phyloP scores from a whole-genome alignment of 2,888 invertebrate genomes.

The Ernsta delagoae region DNA sequence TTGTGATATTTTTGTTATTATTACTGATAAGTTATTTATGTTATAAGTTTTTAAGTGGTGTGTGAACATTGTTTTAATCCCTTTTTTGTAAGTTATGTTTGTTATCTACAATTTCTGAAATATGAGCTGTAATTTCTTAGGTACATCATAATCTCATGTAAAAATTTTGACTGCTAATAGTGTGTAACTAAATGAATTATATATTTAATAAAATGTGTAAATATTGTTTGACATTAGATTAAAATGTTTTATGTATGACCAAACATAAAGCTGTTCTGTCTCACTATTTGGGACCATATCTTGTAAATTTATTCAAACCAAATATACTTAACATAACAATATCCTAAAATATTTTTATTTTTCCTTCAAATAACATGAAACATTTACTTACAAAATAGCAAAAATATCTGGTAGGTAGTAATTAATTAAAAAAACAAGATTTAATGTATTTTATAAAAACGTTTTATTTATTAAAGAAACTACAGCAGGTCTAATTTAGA shows the following conservation, averaged over 20 bases:
- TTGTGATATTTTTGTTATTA: too few species aligned
- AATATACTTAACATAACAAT: conserved; percentile 47
- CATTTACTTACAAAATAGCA: too few species aligned
- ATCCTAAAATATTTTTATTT: neutral
- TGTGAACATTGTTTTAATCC: too few species aligned
- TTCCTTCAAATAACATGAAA: too few species aligned
- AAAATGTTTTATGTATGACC: conserved; percentile 8
- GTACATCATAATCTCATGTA: too few species aligned
- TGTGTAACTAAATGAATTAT: too few species aligned
- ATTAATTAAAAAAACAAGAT: neutral
- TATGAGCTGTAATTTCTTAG: too few species aligned
- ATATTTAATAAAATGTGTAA: conserved; percentile 11
- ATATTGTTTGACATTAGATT: conserved; percentile 23
- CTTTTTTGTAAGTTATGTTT: too few species aligned
- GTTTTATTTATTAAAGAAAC: neutral
- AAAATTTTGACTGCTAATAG: too few species aligned
- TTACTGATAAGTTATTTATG: too few species aligned
- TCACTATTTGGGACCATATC: conserved; percentile 58
- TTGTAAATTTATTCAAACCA: conserved; percentile 59
- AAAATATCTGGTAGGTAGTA: neutral
- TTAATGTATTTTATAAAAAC: neutral
- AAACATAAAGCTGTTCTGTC: conserved; percentile 43
- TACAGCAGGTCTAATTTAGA: neutral
- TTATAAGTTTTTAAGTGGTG: too few species aligned
- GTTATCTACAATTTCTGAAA: too few species aligned